A percentile compares a stretch with the other conserved stretches of the same genome.
Evolutionary conservation across 2,888 invertebrate genomes (phyloP).

Genomic region (Notodonta ziczac): DNA sequence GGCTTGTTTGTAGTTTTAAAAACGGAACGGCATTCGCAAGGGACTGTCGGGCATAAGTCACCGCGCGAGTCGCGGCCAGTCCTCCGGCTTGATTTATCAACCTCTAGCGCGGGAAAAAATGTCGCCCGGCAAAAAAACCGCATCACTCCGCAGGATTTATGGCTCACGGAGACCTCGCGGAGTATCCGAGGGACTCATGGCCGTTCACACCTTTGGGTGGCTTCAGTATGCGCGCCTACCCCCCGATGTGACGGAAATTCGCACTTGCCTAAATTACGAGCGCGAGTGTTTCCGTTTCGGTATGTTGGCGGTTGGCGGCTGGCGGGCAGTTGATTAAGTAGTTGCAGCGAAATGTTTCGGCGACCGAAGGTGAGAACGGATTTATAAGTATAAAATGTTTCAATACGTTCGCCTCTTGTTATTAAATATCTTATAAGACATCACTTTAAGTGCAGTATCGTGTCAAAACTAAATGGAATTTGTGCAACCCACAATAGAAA

Average conservation of each 20-base stretch:
- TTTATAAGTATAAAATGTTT: not conserved
- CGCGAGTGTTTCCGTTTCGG: slow-evolving; percentile 51
- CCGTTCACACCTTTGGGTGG: slow-evolving; percentile 67
- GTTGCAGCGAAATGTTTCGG: not conserved
- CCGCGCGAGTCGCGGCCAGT: slow-evolving; percentile 47
- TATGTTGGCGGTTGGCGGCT: slow-evolving; percentile 37
- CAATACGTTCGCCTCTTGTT: too few species aligned
- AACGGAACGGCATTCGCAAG: slow-evolving; percentile 45
- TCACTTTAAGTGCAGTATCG: too few species aligned
- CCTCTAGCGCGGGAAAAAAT: slow-evolving; percentile 83
- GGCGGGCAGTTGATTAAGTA: slow-evolving; percentile 5
- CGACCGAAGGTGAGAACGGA: slow-evolving; percentile 8
- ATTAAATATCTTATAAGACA: too few species aligned
- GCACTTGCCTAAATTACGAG: slow-evolving; percentile 81
- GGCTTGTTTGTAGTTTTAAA: slow-evolving; percentile 47
- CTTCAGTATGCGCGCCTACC: slow-evolving; percentile 65
- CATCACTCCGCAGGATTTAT: slow-evolving; percentile 81
- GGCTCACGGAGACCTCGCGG: slow-evolving; percentile 69
- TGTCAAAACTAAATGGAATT: too few species aligned
- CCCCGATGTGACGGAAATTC: slow-evolving; percentile 82
- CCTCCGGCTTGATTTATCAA: slow-evolving; percentile 72
- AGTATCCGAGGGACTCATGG: slow-evolving; percentile 70
- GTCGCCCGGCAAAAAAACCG: slow-evolving; percentile 77
- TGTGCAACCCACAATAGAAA: too few species aligned
- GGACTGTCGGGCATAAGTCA: slow-evolving; percentile 70